Evolutionary conservation across 2,888 invertebrate genomes (phyloP).

Genomic region (Epicampocera succincta): DNA sequence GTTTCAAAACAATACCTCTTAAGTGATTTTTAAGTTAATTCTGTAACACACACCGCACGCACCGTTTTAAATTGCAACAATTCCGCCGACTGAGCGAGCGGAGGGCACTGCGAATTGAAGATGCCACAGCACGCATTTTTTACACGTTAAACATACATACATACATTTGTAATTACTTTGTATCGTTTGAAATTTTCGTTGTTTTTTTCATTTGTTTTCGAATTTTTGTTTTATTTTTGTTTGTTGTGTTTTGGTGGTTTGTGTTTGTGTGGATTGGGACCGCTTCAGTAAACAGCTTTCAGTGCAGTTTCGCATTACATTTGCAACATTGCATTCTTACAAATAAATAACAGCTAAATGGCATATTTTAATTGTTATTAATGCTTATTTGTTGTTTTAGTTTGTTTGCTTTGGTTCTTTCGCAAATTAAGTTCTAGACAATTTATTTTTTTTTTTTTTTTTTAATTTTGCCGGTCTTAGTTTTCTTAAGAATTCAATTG

Average conservation of each 20-base stretch:
- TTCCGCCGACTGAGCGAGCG: no score
- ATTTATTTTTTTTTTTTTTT: no score
- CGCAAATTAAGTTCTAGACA: slow-evolving; percentile 62
- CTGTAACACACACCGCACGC: slow-evolving; percentile 44
- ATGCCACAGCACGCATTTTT: slow-evolving; percentile 64
- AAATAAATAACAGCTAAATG: slow-evolving; percentile 61
- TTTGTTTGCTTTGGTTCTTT: slow-evolving; percentile 35
- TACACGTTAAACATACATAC: slow-evolving; percentile 25
- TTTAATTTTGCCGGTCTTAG: not conserved
- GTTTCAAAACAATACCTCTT: no score
- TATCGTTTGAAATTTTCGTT: not conserved
- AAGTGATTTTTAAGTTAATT: slow-evolving; percentile 18
- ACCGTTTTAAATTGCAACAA: slow-evolving; percentile 39
- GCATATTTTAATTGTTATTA: slow-evolving; percentile 68
- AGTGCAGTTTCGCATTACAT: slow-evolving; percentile 28
- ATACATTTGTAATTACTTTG: no score
- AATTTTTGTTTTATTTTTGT: not conserved
- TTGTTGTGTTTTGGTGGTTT: not conserved
- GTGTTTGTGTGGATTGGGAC: not conserved
- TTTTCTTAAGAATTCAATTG: not conserved
- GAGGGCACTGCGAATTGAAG: slow-evolving; percentile 42
- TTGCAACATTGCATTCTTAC: slow-evolving; percentile 38
- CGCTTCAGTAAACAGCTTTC: not conserved
- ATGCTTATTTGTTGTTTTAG: slow-evolving; percentile 51
- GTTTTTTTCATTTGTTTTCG: slow-evolving; percentile 17